Evolutionary conservation across 2,888 invertebrate species (phyloP).

Genomic region (Drosophila neoperkinsi): DNA sequence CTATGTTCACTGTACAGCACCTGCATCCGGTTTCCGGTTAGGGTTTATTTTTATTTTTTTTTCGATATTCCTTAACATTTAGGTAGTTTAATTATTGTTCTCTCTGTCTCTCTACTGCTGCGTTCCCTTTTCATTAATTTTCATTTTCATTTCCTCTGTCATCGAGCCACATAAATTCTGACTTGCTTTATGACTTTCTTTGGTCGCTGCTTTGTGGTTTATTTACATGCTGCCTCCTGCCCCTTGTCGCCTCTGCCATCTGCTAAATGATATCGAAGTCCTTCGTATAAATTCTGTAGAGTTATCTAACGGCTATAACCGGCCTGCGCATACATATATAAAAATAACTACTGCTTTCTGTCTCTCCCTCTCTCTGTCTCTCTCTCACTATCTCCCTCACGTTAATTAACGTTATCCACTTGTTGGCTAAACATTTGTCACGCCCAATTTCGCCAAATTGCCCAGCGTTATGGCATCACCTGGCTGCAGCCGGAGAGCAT

Average conservation of each 20-base stretch:
- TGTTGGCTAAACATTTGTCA: slow-evolving; percentile 78
- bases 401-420: slow-evolving; percentile 68
- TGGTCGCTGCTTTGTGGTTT: slow-evolving; percentile 71
- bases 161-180: slow-evolving; percentile 23
- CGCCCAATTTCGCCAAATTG: slow-evolving; percentile 92
- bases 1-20: slow-evolving; percentile 60
- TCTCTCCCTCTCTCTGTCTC: slow-evolving; percentile 23
- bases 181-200: slow-evolving; percentile 46
- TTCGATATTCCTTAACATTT: slow-evolving; percentile 56
- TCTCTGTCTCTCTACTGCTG: slow-evolving; percentile 61
- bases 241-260: slow-evolving; percentile 25
- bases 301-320: slow-evolving; percentile 64
- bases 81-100: slow-evolving; percentile 78
- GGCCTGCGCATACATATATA: slow-evolving; percentile 57
- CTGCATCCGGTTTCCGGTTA: slow-evolving; percentile 33
- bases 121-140: slow-evolving; percentile 9
- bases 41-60: slow-evolving; percentile 10
- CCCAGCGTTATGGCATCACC: slow-evolving; percentile 94
- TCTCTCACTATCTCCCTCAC: slow-evolving; percentile 5
- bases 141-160: neutral
- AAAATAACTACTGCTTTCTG: slow-evolving; percentile 71
- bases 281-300: slow-evolving; percentile 81
- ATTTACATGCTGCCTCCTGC: slow-evolving; percentile 66
- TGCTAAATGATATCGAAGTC: slow-evolving; percentile 76
- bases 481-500: slow-evolving; percentile 94